Conservation (phyloP, 2,797 vertebrate genomes). For the Pangasius larnaudii region DNA sequence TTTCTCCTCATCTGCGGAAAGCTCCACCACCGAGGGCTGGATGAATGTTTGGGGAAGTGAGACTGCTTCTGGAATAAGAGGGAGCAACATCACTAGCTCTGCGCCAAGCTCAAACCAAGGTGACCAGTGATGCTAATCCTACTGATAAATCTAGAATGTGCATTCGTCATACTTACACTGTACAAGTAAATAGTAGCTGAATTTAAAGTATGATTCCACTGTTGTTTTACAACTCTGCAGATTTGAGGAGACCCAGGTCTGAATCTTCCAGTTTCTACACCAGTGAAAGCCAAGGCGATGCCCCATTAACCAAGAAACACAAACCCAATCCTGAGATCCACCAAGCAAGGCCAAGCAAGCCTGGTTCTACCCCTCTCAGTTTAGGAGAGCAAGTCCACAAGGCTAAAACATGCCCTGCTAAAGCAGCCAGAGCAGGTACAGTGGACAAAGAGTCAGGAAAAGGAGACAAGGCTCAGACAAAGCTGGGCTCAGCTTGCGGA, state of each 20-base stretch:
- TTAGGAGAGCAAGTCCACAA: conserved; percentile 78
- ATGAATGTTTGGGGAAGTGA: conserved; percentile 87
- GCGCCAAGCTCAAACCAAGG: conserved; percentile 85
- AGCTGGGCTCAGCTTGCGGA: conserved; percentile 66
- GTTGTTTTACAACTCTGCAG: conserved; percentile 67
- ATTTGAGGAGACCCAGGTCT: conserved; percentile 87
- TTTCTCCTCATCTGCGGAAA: conserved; percentile 82
- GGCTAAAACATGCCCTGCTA: conserved; percentile 72
- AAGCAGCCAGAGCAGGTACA: conserved; percentile 74
- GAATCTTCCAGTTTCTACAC: conserved; percentile 88
- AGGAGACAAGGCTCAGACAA: conserved; percentile 73
- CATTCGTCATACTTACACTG: neutral
- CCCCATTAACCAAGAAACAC: conserved; percentile 94
- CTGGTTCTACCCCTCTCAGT: conserved; percentile 76
- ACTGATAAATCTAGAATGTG: neutral
- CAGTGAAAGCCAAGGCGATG: conserved; percentile 85
- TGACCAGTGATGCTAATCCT: conserved; percentile 56
- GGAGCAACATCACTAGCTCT: conserved; percentile 69
- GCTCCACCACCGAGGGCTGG: conserved; percentile 81
- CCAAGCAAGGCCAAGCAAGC: conserved; percentile 85
- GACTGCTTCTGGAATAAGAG: conserved; percentile 80
- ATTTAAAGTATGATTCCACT: neutral
- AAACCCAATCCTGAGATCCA: conserved; percentile 89
- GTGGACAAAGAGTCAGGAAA: conserved; percentile 68
- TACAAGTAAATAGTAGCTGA: neutral